phyloP scores from a whole-genome alignment of 1,140 invertebrate species.

The Drosophila nebulosa region DNA sequence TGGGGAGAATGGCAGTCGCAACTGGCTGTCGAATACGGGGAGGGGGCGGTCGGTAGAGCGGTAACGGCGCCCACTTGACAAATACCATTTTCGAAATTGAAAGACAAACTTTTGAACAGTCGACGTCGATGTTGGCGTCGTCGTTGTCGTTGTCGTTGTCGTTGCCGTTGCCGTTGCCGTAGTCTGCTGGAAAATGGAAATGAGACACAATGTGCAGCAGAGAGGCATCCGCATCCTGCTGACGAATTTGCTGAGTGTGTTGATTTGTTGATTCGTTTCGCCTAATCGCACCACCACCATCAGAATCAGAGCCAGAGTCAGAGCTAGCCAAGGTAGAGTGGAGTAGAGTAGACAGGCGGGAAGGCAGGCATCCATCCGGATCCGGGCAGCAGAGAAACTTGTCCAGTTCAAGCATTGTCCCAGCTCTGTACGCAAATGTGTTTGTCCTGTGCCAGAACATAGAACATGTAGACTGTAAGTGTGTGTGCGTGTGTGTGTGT shows the following conservation, averaged over 20 bases:
- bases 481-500: constrained; percentile 19
- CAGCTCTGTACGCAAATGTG: constrained; percentile 71
- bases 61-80: constrained; percentile 67
- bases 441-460: constrained; percentile 71
- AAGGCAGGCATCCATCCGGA: constrained; percentile 1
- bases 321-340: constrained; percentile 18
- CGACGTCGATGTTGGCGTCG: constrained; percentile 44
- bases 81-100: constrained; percentile 81
- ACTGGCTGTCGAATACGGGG: no score
- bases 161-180: constrained; percentile 22
- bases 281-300: constrained; percentile 79
- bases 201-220: constrained; percentile 77
- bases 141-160: constrained; percentile 32
- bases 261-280: constrained; percentile 81
- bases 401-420: constrained; percentile 71
- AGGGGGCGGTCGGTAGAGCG: background rate
- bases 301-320: constrained; percentile 34
- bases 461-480: constrained; percentile 42
- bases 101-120: constrained; percentile 80
- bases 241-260: constrained; percentile 81
- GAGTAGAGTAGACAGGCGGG: constrained; percentile 25
- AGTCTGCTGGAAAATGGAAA: constrained; percentile 69
- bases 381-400: constrained; percentile 56
- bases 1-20: background rate
- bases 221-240: constrained; percentile 63